phyloP scores from a whole-genome alignment of 2,797 vertebrate species.

The Parambassis ranga region DNA sequence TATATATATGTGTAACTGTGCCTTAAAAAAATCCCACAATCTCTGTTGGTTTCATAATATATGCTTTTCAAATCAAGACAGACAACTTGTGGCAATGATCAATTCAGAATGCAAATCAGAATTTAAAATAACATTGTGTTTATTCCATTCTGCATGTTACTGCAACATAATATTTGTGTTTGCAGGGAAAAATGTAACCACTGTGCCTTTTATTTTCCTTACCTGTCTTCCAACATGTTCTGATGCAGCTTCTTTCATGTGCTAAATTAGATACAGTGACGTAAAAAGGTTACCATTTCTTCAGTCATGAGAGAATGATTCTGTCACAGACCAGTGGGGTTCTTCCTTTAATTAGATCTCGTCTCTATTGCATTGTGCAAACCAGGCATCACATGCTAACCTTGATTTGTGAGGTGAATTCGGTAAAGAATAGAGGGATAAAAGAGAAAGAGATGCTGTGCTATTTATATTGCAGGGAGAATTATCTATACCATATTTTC shows the following conservation, averaged over 20 bases:
- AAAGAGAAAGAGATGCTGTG: neutral
- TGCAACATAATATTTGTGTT: no score
- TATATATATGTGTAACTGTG: no score
- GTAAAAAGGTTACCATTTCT: neutral
- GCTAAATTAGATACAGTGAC: neutral
- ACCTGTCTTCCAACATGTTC: no score
- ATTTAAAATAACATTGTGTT: no score
- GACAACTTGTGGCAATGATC: no score
- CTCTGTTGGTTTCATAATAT: no score
- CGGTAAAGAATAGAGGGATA: neutral
- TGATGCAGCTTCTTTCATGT: neutral
- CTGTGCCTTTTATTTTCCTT: no score
- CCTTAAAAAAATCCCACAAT: no score
- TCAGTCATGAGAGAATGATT: neutral
- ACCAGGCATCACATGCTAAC: neutral
- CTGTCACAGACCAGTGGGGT: neutral
- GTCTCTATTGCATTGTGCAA: neutral
- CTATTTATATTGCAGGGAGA: neutral
- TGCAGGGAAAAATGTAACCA: no score
- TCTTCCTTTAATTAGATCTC: constrained; percentile 16
- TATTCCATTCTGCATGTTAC: no score
- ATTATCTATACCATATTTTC: neutral
- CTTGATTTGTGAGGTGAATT: neutral
- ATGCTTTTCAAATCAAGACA: no score
- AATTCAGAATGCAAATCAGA: no score